These are phyloP conservation scores for Melanargia galathea DNA, from an alignment of 2,888 invertebrate species.

Conservation along the genomic window DNA sequence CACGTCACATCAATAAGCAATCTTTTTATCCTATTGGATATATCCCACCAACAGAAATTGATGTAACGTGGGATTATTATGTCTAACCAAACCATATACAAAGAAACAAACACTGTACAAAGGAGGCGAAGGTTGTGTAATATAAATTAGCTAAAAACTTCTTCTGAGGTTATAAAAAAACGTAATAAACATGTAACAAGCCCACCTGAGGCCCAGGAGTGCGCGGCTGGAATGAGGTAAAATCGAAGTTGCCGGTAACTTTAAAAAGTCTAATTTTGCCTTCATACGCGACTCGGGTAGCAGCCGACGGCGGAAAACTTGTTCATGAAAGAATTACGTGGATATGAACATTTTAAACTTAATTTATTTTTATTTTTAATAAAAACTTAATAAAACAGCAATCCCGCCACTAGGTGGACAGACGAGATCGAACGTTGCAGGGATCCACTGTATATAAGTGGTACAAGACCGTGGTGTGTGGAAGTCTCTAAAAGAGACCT, in stretches of 20 bases:
- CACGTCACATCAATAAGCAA: too few relatives aligned
- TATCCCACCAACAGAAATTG: too few relatives aligned
- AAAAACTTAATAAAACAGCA: background rate
- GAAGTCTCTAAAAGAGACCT: too few relatives aligned
- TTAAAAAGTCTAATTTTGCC: slow-evolving; percentile 80
- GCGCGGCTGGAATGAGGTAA: slow-evolving; percentile 67
- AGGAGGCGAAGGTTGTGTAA: slow-evolving; percentile 10
- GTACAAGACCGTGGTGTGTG: too few relatives aligned
- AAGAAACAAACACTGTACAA: background rate
- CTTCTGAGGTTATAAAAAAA: slow-evolving; percentile 45
- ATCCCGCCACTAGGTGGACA: too few relatives aligned
- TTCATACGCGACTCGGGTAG: slow-evolving; percentile 76
- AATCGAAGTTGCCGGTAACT: slow-evolving; percentile 73
- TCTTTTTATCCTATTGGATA: too few relatives aligned
- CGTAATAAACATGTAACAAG: slow-evolving; percentile 62
- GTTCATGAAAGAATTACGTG: slow-evolving; percentile 41
- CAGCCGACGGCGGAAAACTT: slow-evolving; percentile 50
- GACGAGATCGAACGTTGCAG: too few relatives aligned
- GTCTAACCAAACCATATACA: background rate
- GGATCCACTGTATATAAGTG: too few relatives aligned
- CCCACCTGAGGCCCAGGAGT: slow-evolving; percentile 61
- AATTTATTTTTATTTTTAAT: background rate
- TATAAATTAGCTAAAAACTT: slow-evolving; percentile 36
- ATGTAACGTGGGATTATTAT: too few relatives aligned
- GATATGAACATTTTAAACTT: slow-evolving; percentile 39